These are phyloP conservation scores for Lontra canadensis DNA, from an alignment of 2,113 vertebrate genomes.

Conservation along the genomic window DNA sequence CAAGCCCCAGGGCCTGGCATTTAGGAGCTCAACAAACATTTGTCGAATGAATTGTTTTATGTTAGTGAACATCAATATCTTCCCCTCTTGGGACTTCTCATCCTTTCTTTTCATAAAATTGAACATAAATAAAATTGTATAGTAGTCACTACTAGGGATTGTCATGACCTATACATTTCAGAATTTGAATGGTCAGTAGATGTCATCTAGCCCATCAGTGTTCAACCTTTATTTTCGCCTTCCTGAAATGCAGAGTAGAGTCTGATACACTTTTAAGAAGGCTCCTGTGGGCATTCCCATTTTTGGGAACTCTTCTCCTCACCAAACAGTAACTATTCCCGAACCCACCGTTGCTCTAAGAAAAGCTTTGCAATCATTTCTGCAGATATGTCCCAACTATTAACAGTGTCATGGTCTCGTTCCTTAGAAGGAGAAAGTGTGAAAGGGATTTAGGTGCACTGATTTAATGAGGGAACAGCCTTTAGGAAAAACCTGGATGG, in stretches of 20 bases:
- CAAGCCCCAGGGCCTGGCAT: not conserved
- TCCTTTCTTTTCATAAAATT: not conserved
- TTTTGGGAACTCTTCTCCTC: not conserved
- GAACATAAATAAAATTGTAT: not conserved
- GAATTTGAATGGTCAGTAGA: not conserved
- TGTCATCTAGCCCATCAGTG: not conserved
- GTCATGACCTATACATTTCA: not conserved
- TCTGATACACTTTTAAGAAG: not conserved
- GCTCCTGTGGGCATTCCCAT: not conserved
- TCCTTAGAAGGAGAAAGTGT: not conserved
- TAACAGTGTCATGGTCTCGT: not conserved
- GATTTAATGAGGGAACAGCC: not conserved
- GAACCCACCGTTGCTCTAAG: not conserved
- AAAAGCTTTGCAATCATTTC: not conserved
- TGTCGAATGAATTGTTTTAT: not conserved
- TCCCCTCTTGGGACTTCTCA: not conserved
- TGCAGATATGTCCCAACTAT: not conserved
- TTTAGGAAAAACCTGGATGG: not conserved
- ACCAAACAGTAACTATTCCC: not conserved
- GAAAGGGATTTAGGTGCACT: not conserved
- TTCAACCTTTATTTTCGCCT: not conserved
- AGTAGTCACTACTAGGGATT: not conserved
- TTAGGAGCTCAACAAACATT: not conserved
- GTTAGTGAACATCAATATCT: not conserved
- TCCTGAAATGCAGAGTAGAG: not conserved